phyloP scores from a whole-genome alignment of 2,113 vertebrate genomes.

The Eurystomus gularis region DNA sequence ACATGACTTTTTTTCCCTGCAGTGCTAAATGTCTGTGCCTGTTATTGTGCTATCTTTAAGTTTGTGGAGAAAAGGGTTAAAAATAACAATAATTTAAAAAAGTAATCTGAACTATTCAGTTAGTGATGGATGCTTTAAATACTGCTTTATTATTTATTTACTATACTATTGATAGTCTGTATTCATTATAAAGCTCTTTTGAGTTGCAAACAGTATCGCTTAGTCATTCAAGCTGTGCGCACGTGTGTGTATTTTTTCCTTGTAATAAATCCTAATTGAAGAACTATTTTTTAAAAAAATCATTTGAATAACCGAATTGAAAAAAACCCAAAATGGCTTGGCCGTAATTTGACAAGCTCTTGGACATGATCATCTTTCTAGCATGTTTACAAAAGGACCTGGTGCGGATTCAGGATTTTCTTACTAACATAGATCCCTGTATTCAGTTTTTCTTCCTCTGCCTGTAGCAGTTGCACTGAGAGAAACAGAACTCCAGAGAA shows the following conservation, averaged over 20 bases:
- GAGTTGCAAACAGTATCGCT: fast-evolving
- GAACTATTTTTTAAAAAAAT: background rate
- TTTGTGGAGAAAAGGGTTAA: background rate
- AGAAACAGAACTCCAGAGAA: background rate
- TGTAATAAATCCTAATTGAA: background rate
- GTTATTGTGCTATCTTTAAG: background rate
- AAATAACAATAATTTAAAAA: background rate
- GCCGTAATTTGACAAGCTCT: background rate
- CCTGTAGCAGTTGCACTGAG: background rate
- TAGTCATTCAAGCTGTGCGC: background rate
- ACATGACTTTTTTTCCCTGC: background rate
- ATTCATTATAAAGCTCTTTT: background rate
- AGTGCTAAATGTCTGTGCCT: background rate
- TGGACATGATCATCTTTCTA: background rate
- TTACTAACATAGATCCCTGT: background rate
- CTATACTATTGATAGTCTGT: no score
- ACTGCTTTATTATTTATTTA: no score
- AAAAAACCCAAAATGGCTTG: background rate
- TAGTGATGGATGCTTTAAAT: background rate
- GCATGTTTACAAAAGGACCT: background rate
- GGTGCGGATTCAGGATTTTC: background rate
- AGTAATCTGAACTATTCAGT: background rate
- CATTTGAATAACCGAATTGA: background rate
- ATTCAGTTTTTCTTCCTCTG: background rate
- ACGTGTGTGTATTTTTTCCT: background rate